Evolutionary conservation across 2,113 vertebrate genomes (phyloP), one percentile per base, ranked within the genome.

Genomic region (Varanus salvator): DNA sequence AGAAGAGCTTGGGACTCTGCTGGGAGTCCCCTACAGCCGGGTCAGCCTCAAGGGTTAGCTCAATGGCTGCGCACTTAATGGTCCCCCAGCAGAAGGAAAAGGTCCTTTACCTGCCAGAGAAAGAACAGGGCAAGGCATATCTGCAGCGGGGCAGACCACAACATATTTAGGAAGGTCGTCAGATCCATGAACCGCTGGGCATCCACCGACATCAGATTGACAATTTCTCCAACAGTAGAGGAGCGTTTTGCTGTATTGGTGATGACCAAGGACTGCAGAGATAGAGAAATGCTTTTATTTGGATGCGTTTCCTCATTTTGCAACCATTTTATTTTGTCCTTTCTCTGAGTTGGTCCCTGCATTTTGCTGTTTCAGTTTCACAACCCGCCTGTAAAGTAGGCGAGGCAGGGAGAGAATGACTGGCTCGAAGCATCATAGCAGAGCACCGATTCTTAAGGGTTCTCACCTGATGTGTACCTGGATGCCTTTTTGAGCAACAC

Each of bases 191-290:
- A 99, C 54, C 98, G 97, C 6, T 99, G 99, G 0, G 98, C 98
- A 1, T 99, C 99, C 92, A 99, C 98, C 0, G 99, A 98, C 98
- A 99, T 99, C 95, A 99, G 95, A 95, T 99, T 99, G 87, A 99
- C 98, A 1, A 99, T 97, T 94, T 99, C 99, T 57, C 99, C 99
- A 76, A 99, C 96, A 0, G 99, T 99, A 5, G 98, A 98, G 0
- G 98, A 97, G 6, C 98, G 98, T 82, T 98, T 99, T 2, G 98
- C 99, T 0, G 98, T 97, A 25, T 98, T 99, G 1, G 98, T 99
- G 94, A 99, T 99, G 72, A 98, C 96, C 92, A 99, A 96, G 0
- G 99, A 97, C 99, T 99, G 93, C 52, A 84, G 88, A 75, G 6
- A n/a, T 9, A 89, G 44, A 85, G 29, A 54, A 80, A 81, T 23